phyloP scores from a whole-genome alignment of 2,888 invertebrate genomes.

The Anthoptus insignis region DNA sequence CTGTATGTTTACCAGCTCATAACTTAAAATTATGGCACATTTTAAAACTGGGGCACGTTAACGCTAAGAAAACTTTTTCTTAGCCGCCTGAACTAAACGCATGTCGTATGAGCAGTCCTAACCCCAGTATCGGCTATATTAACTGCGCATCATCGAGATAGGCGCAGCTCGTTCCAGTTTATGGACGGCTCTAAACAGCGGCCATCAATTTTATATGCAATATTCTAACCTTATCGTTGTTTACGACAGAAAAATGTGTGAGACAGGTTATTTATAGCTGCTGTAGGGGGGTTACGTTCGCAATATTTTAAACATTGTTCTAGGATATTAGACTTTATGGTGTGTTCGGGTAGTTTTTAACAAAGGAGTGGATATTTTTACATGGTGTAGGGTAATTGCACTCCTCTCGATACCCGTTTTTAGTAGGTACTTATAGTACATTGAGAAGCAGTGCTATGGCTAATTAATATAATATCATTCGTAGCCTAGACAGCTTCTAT shows the following conservation, averaged over 20 bases:
- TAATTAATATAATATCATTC: too few relatives aligned
- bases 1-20: too few relatives aligned
- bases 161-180: slow-evolving; percentile 52
- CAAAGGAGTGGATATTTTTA: too few relatives aligned
- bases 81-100: too few relatives aligned
- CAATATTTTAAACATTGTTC: slow-evolving; percentile 28
- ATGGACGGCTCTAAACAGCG: slow-evolving; percentile 42
- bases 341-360: not conserved
- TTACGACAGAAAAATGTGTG: slow-evolving; percentile 47
- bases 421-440: too few relatives aligned
- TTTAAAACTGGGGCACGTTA: too few relatives aligned
- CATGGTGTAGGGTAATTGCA: too few relatives aligned
- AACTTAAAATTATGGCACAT: too few relatives aligned
- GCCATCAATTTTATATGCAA: slow-evolving; percentile 55
- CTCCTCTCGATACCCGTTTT: too few relatives aligned
- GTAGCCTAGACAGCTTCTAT: too few relatives aligned
- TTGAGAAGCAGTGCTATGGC: too few relatives aligned
- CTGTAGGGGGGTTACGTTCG: slow-evolving; percentile 14
- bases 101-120: slow-evolving; percentile 37
- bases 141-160: slow-evolving; percentile 82
- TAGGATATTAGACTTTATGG: slow-evolving; percentile 8
- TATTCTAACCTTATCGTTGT: slow-evolving; percentile 53
- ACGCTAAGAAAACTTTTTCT: too few relatives aligned
- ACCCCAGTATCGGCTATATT: slow-evolving; percentile 73
- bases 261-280: slow-evolving; percentile 35